Evolutionary conservation across 2,113 vertebrate genomes (phyloP).

Genomic region (Engraulis encrasicolus): DNA sequence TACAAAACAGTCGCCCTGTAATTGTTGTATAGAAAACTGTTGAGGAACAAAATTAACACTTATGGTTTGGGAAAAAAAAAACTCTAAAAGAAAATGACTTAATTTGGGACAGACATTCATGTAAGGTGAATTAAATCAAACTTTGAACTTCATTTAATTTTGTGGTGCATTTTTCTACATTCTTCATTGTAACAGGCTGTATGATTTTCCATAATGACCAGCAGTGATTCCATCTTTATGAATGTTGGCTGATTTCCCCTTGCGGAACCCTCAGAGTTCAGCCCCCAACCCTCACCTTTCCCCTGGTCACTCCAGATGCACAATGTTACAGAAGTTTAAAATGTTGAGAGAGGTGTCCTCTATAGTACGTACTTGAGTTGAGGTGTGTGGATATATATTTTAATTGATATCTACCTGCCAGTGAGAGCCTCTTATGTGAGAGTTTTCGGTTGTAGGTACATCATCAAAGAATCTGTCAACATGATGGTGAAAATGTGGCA

Average conservation of each 20-base stretch:
- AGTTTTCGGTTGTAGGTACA: background rate
- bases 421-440: background rate
- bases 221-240: background rate
- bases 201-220: background rate
- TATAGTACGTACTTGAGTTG: background rate
- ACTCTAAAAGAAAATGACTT: background rate
- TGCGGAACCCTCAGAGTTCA: background rate
- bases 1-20: background rate
- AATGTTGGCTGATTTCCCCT: background rate
- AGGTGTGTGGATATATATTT: background rate
- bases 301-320: background rate
- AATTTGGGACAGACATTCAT: slow-evolving; percentile 17
- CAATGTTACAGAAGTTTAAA: slow-evolving; percentile 3
- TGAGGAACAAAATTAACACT: background rate
- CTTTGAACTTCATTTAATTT: background rate
- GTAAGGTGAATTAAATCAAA: background rate
- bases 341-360: background rate
- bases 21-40: background rate
- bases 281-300: background rate
- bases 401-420: background rate
- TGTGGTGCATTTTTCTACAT: slow-evolving; percentile 9
- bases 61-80: background rate
- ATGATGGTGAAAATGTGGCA: slow-evolving; percentile 14
- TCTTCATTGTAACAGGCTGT: background rate
- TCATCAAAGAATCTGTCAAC: background rate